These are phyloP conservation scores for Crotalus tigris DNA, from an alignment of 2,113 vertebrate genomes.

Conservation along the genomic window DNA sequence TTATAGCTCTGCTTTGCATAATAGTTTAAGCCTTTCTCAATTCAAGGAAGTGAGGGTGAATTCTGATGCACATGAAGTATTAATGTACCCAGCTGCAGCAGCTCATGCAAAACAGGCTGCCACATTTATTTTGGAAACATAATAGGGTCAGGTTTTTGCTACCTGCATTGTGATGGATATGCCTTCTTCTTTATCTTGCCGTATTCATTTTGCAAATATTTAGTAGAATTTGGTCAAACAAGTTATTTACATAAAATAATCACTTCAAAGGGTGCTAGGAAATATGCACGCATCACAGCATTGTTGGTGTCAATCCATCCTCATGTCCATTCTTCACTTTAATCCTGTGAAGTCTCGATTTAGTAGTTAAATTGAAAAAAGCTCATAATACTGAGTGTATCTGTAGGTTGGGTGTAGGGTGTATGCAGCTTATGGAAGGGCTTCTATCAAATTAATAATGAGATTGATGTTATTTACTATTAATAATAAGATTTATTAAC, in stretches of 20 bases:
- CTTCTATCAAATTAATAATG: not conserved
- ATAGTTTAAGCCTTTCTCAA: slow-evolving; percentile 17
- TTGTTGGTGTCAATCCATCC: not conserved
- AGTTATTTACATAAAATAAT: not conserved
- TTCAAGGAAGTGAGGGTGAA: not conserved
- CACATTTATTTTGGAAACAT: not conserved
- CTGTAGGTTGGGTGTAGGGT: not conserved
- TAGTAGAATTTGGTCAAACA: not conserved
- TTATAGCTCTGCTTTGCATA: slow-evolving; percentile 8
- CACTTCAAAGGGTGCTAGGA: not conserved
- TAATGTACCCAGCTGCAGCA: not conserved
- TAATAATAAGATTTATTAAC: not conserved
- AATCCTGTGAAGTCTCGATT: not conserved
- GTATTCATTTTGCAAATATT: too few species aligned
- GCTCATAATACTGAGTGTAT: not conserved
- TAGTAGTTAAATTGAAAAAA: not conserved
- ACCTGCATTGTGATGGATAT: not conserved
- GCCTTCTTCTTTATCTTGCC: not conserved
- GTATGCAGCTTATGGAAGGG: not conserved
- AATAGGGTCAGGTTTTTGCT: not conserved
- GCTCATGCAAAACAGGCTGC: not conserved
- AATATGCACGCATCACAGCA: not conserved
- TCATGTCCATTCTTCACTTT: not conserved
- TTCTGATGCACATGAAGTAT: not conserved
- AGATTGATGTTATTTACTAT: not conserved